These are phyloP conservation scores for Manduca sexta DNA, from an alignment of 1,140 invertebrate genomes.

Conservation along the genomic window DNA sequence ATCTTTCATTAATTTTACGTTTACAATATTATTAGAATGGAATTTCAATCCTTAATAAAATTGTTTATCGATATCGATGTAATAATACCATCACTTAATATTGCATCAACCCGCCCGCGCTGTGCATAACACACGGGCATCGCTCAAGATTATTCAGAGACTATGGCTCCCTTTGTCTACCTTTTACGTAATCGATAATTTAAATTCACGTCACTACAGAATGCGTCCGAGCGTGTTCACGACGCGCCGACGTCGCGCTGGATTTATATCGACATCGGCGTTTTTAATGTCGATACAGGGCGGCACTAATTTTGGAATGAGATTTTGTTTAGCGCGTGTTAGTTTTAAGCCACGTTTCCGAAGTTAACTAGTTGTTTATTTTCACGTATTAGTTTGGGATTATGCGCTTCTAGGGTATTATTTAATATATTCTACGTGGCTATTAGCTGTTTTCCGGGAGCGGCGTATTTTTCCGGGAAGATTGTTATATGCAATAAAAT, in stretches of 20 bases:
- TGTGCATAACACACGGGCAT: slow-evolving; percentile 28
- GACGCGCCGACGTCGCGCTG: slow-evolving; percentile 9
- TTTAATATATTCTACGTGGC: too few relatives aligned
- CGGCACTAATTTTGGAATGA: slow-evolving; percentile 1
- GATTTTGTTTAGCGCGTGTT: neutral
- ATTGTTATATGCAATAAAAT: too few relatives aligned
- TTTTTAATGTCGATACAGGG: slow-evolving; percentile 2
- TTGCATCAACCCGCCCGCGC: slow-evolving; percentile 21
- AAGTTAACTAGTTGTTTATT: too few relatives aligned
- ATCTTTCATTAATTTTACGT: too few relatives aligned
- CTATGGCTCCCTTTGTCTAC: slow-evolving; percentile 21
- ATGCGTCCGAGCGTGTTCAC: slow-evolving; percentile 15
- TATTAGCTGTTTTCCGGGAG: too few relatives aligned
- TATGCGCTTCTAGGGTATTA: too few relatives aligned
- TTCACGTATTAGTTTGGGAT: too few relatives aligned
- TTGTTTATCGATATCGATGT: slow-evolving; percentile 11
- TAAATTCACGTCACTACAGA: slow-evolving; percentile 36
- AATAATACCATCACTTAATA: slow-evolving; percentile 20
- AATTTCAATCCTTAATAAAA: too few relatives aligned
- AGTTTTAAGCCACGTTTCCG: neutral
- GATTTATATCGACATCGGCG: slow-evolving; percentile 7
- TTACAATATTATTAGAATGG: too few relatives aligned
- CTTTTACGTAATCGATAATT: slow-evolving; percentile 34
- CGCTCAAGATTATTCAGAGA: slow-evolving; percentile 28
- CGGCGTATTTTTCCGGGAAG: too few relatives aligned